phyloP scores from a whole-genome alignment of 2,113 vertebrate genomes.

The Trematomus loennbergii region DNA sequence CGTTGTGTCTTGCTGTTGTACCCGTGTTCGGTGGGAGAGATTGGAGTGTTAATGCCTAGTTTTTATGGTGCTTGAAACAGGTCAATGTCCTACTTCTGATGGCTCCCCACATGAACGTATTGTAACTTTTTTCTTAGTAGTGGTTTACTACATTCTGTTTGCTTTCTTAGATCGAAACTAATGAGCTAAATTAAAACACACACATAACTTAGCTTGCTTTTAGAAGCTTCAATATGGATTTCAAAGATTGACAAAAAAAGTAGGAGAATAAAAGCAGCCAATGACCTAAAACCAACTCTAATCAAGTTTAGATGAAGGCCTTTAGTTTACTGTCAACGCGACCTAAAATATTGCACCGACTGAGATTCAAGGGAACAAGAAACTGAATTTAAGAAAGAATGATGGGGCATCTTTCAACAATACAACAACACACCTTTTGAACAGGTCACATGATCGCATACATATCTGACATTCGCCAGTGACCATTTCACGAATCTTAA shows the following conservation, averaged over 20 bases:
- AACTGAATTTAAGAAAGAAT: no score
- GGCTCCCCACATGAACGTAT: background rate
- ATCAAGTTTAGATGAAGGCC: background rate
- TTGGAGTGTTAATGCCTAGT: slow-evolving; percentile 24
- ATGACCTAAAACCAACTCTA: background rate
- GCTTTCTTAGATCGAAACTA: slow-evolving; percentile 7
- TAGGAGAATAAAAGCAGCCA: background rate
- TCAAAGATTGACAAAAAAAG: background rate
- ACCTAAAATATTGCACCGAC: no score
- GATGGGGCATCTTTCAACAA: no score
- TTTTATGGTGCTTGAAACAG: slow-evolving; percentile 20
- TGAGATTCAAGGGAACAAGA: no score
- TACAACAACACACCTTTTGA: background rate
- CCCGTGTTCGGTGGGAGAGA: slow-evolving; percentile 11
- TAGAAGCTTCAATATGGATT: background rate
- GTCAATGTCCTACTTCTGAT: slow-evolving; percentile 25
- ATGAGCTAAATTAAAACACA: background rate
- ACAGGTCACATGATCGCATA: background rate
- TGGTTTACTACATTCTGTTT: background rate
- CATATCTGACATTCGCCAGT: background rate
- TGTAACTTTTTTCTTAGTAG: background rate
- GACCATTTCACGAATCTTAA: background rate
- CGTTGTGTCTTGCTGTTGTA: slow-evolving; percentile 32
- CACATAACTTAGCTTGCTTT: background rate
- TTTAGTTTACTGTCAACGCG: background rate